Evolutionary conservation across 2,888 invertebrate species (phyloP).

Genomic region (Therioaphis trifolii): DNA sequence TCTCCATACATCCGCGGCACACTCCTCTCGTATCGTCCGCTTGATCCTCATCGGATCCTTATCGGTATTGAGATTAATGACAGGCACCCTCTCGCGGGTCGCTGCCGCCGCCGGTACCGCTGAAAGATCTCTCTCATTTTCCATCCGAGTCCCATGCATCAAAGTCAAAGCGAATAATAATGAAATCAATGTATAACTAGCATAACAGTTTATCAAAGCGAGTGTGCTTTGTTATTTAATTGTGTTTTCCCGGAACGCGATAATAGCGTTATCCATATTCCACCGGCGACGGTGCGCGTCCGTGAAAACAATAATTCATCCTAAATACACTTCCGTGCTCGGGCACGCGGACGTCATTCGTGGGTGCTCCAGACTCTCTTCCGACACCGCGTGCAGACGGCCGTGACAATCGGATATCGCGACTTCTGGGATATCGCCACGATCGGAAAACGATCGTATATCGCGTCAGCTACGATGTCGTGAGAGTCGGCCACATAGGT

Average conservation of each 20-base stretch:
- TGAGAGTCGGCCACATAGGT: too few relatives aligned
- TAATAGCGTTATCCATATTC: neutral
- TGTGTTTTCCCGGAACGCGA: neutral
- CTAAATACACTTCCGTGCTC: neutral
- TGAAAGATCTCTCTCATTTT: neutral
- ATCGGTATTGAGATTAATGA: slow-evolving; percentile 51
- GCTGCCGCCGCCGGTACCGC: neutral
- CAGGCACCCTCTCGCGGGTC: neutral
- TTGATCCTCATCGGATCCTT: slow-evolving; percentile 25
- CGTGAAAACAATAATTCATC: neutral
- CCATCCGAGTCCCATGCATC: slow-evolving; percentile 9
- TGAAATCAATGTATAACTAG: slow-evolving; percentile 27
- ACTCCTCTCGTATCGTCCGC: slow-evolving; percentile 7
- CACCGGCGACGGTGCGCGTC: neutral
- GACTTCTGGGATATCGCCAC: neutral
- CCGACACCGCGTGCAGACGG: neutral
- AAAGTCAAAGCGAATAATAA: slow-evolving; percentile 52
- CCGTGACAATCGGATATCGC: neutral
- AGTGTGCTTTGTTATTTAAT: slow-evolving; percentile 32
- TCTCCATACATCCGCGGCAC: too few relatives aligned
- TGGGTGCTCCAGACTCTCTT: neutral
- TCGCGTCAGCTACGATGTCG: too few relatives aligned
- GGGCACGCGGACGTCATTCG: neutral
- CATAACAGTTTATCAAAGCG: slow-evolving; percentile 18
- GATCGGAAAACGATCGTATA: neutral